These are phyloP conservation scores for Mustelus asterias DNA, from an alignment of 2,113 vertebrate species.

Conservation along the genomic window DNA sequence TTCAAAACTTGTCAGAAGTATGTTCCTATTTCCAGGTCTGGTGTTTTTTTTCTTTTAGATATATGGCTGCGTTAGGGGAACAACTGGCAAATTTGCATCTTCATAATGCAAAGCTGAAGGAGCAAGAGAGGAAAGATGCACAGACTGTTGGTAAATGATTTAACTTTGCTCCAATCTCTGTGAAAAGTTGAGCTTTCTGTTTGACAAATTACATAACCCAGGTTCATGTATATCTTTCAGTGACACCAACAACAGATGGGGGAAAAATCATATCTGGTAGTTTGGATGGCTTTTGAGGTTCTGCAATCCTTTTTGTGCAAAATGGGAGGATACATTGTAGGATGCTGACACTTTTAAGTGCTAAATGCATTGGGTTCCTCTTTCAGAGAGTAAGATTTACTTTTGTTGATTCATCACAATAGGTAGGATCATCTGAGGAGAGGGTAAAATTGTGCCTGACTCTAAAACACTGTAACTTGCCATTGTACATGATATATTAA, in stretches of 20 bases:
- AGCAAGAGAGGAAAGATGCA: conserved; percentile 61
- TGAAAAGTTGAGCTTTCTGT: background rate
- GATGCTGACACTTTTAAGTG: background rate
- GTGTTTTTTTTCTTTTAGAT: conserved; percentile 51
- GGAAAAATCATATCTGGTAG: background rate
- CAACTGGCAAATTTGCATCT: conserved; percentile 83
- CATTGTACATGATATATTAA: background rate
- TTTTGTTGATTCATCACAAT: background rate
- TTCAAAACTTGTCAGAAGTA: background rate
- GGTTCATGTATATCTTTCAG: background rate
- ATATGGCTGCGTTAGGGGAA: conserved; percentile 68
- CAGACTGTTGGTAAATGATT: conserved; percentile 71
- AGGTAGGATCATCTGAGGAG: background rate
- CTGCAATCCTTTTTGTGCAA: background rate
- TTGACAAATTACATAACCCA: background rate
- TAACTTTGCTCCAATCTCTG: background rate
- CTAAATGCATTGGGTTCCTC: background rate
- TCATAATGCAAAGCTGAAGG: conserved; percentile 69
- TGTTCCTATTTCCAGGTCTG: background rate
- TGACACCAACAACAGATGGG: background rate
- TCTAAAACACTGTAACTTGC: background rate
- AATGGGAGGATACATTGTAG: background rate
- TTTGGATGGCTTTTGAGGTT: background rate
- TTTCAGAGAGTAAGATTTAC: background rate
- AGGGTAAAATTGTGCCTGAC: background rate